Base-by-base conservation (phyloP, 2,888 invertebrate species). In the Rhyacophila evoluta region DNA sequence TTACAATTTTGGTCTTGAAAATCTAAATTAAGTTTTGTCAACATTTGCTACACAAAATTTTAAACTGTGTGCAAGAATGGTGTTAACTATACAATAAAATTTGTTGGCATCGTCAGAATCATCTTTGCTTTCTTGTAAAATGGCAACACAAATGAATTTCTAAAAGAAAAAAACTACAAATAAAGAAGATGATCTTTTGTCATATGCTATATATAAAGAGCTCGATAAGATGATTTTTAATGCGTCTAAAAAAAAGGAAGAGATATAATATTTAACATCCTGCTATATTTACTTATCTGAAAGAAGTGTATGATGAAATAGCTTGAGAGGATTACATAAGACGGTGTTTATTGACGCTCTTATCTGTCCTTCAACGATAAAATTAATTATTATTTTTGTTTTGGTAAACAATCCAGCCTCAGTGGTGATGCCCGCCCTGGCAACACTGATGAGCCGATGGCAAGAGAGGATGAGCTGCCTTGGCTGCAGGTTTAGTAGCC, bases 381-480 rank as follows among this genome's bases (percentile, higher is more conserved):
- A 55, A 55, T 55, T 25, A 55, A 25, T 55, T 19, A 55, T 10
- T 25, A 19, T 55, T 55, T 15, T 55, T 33, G 29, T 55, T 41
- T 55, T 25, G 8, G 12, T 55, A 55, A 55, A 55, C 55, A 55
- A 55, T 55, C 10, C 10, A 10, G 8, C 15, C 19, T 55, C 55
- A 74, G 55, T 82, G 75, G 41, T 81, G 80, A 36, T 82, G 82
- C 1, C 79, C 78, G 10, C 82, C 82, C 71, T 79, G 78, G 73
- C 82, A 82, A 71, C 80, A 81, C 19, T 79, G 80, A 27, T 80
- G 80, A 1, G 75, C 25, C 4, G 77, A 33, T n/a, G 77, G 68
- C 36, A 38, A 15, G 8, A 82, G 27, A 2, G 75, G 29, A 25
- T 77, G 74, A 19, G 69, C 55, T 37, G 39, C 38, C 28, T 70